phyloP scores from a whole-genome alignment of 2,113 vertebrate species.

The Capreolus pygargus region DNA sequence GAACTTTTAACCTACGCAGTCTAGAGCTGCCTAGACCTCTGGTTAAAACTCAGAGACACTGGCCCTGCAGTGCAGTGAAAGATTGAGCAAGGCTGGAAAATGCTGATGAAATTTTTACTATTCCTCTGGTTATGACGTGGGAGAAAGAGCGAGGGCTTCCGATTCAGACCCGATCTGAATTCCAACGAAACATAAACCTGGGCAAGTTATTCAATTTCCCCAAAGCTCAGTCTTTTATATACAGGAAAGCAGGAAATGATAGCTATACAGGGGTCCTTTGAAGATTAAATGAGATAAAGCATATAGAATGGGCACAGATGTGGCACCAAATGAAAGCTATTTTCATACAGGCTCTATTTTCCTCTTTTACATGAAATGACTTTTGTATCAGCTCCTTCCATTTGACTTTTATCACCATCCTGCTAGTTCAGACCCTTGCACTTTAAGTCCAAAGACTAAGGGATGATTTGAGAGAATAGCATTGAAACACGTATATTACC shows the following conservation, averaged over 20 bases:
- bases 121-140: neutral
- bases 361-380: neutral
- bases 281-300: neutral
- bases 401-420: neutral
- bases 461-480: neutral
- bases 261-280: neutral
- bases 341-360: neutral
- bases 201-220: neutral
- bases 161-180: neutral
- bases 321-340: neutral
- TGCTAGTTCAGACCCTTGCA: neutral
- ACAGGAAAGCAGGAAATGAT: neutral
- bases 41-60: neutral
- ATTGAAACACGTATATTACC: neutral
- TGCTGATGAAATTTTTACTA: neutral
- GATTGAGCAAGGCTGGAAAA: neutral
- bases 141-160: neutral
- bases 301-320: neutral
- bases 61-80: neutral
- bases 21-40: neutral
- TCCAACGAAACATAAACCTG: neutral
- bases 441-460: neutral
- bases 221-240: neutral
- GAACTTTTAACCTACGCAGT: neutral
- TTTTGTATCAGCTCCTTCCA: neutral